Conservation (phyloP, 2,888 invertebrate genomes). For the Stenodera caucasica region DNA sequence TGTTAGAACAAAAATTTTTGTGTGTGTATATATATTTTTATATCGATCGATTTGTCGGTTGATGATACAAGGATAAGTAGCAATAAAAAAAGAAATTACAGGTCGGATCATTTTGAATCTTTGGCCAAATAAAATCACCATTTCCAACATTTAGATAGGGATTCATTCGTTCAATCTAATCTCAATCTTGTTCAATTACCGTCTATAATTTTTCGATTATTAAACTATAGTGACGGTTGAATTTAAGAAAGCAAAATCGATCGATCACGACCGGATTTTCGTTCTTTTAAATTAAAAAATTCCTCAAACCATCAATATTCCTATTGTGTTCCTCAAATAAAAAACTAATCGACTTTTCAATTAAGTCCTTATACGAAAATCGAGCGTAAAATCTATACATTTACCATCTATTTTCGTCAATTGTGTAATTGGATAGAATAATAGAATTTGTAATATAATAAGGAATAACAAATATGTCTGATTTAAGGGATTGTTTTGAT, state of each 20-base stretch:
- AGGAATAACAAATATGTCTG: background rate
- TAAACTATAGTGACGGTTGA: background rate
- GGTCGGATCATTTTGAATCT: background rate
- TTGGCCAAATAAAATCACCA: background rate
- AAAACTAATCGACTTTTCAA: background rate
- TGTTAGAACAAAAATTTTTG: background rate
- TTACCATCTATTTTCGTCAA: too few species aligned
- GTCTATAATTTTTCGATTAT: conserved; percentile 5
- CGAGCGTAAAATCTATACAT: too few species aligned
- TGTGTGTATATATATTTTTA: background rate
- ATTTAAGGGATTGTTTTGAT: background rate
- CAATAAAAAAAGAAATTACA: background rate
- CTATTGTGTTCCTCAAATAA: background rate
- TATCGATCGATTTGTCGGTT: background rate
- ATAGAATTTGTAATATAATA: background rate
- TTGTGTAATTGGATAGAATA: background rate
- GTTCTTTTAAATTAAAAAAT: background rate
- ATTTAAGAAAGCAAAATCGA: background rate
- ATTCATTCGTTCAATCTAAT: conserved; percentile 2
- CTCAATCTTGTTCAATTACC: conserved; percentile 4
- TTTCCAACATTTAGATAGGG: background rate
- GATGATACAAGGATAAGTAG: too few species aligned
- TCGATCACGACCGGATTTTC: background rate
- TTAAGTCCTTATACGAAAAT: background rate
- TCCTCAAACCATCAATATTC: background rate